phyloP scores from a whole-genome alignment of 53 echinoderm and acorn worm genomes.

The Luidia sarsii region DNA sequence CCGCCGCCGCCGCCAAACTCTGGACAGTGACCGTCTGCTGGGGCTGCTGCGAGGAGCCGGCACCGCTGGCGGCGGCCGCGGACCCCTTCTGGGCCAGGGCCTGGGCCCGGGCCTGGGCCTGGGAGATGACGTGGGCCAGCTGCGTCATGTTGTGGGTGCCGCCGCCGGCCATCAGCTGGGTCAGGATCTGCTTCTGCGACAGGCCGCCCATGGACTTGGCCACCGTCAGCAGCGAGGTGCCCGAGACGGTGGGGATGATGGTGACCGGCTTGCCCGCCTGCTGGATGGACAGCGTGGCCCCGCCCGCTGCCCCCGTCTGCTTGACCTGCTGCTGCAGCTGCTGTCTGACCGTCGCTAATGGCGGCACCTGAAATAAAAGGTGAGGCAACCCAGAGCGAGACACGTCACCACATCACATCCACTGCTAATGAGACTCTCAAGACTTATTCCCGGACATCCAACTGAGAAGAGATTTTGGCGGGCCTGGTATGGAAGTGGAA shows the following conservation, averaged over 20 bases:
- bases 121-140: conserved; percentile 27
- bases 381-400: neutral
- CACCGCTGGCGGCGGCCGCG: neutral
- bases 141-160: conserved; percentile 22
- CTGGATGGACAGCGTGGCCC: conserved; percentile 82
- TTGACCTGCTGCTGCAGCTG: conserved; percentile 88
- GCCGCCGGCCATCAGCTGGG: conserved; percentile 38
- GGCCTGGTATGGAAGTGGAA: no score
- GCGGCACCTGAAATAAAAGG: conserved; percentile 14
- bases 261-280: conserved; percentile 93
- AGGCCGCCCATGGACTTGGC: conserved; percentile 35
- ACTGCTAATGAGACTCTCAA: no score
- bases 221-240: conserved; percentile 54
- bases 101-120: conserved; percentile 23
- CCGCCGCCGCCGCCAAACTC: conserved; percentile 24
- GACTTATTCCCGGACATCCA: no score
- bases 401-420: no score
- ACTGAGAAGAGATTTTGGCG: no score
- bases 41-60: neutral
- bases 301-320: conserved; percentile 42
- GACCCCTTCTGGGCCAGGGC: conserved; percentile 26
- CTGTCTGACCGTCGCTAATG: conserved; percentile 76
- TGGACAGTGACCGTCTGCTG: conserved; percentile 51
- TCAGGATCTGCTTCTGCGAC: conserved; percentile 47
- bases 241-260: conserved; percentile 78